phyloP scores from a whole-genome alignment of 2,113 vertebrate genomes.

The Semnornis frantzii region DNA sequence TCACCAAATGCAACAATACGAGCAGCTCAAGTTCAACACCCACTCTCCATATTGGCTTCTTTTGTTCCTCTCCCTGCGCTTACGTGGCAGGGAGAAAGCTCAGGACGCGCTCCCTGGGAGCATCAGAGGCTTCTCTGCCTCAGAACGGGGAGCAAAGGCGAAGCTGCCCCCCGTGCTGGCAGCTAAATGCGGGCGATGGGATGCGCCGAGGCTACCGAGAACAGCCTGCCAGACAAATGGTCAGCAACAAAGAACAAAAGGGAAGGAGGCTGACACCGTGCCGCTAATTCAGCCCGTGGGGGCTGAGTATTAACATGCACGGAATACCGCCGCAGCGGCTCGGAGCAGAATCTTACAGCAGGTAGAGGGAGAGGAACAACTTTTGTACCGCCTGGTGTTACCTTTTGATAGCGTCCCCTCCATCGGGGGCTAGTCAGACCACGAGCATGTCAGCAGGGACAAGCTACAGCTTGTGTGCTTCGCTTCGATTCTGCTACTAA shows the following conservation, averaged over 20 bases:
- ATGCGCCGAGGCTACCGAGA: background rate
- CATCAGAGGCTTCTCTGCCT: background rate
- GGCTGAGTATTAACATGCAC: background rate
- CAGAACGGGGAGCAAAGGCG: rapidly evolving
- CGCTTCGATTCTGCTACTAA: background rate
- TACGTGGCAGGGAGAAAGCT: slow-evolving; percentile 5
- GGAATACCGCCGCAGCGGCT: background rate
- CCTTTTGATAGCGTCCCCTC: background rate
- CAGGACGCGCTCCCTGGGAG: background rate
- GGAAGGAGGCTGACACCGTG: slow-evolving; percentile 5
- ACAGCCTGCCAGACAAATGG: background rate
- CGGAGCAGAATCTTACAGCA: background rate
- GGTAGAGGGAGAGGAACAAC: background rate
- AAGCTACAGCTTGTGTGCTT: background rate
- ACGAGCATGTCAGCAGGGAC: background rate
- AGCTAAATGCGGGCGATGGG: background rate
- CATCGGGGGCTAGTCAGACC: background rate
- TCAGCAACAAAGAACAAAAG: slow-evolving; percentile 53
- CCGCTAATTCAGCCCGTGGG: slow-evolving; percentile 1
- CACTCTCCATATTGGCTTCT: slow-evolving; percentile 72
- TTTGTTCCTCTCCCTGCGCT: slow-evolving; percentile 49
- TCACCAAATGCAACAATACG: slow-evolving; percentile 80
- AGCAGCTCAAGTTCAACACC: slow-evolving; percentile 77
- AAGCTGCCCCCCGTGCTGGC: background rate
- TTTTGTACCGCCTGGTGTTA: background rate